Conservation (phyloP, 2,113 vertebrate species). For the Onychorhynchus coronatus region DNA sequence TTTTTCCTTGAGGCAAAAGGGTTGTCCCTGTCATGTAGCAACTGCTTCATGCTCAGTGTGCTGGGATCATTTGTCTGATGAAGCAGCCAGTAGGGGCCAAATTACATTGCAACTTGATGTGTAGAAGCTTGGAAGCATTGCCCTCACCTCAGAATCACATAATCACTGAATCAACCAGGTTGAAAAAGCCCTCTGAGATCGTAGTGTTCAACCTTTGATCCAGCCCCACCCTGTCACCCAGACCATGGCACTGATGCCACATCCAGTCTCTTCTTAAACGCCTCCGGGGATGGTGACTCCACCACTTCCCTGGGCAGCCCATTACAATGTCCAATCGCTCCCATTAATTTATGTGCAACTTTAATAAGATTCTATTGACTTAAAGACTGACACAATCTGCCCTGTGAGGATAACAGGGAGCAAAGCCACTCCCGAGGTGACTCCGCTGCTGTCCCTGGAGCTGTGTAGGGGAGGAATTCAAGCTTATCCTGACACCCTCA, state of each 20-base stretch:
- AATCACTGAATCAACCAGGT: too few species aligned
- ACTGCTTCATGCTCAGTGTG: background rate
- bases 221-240: too few species aligned
- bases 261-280: too few species aligned
- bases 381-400: background rate
- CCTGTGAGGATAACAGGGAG: background rate
- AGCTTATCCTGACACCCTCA: background rate
- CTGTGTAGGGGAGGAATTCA: background rate
- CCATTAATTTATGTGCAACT: background rate
- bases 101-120: background rate
- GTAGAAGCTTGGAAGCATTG: background rate
- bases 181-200: too few species aligned
- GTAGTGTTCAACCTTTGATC: too few species aligned
- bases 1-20: background rate
- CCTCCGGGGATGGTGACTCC: too few species aligned
- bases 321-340: too few species aligned
- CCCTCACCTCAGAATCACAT: background rate
- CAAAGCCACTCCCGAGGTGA: background rate
- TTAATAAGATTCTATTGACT: background rate
- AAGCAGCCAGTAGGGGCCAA: background rate
- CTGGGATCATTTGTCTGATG: background rate
- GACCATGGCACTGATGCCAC: too few species aligned
- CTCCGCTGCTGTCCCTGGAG: fast-evolving
- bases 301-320: too few species aligned
- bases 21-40: background rate